A percentile compares a stretch with the other conserved stretches of the same genome.
Conservation (phyloP, 2,113 vertebrate species). For the Corythaeola cristata region DNA sequence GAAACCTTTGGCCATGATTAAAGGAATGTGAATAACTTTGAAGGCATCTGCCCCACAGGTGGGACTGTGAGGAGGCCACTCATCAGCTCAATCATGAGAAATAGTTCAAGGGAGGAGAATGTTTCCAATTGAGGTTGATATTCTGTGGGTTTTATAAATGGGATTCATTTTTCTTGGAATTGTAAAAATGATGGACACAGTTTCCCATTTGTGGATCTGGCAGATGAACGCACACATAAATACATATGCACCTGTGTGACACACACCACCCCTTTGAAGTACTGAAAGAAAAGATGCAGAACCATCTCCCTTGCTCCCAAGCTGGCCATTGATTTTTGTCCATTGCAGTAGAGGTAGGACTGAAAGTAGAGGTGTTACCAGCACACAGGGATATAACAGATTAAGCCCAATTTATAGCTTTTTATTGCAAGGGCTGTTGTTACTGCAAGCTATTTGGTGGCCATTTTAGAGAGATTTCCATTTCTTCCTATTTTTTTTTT, state of each 20-base stretch:
- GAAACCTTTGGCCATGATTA: neutral
- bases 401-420: neutral
- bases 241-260: neutral
- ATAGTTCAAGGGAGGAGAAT: neutral
- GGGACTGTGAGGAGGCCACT: neutral
- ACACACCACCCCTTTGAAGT: accelerated
- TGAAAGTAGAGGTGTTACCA: neutral
- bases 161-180: neutral
- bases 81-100: neutral
- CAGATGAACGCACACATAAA: neutral
- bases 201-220: neutral
- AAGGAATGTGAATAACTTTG: neutral
- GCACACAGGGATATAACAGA: neutral
- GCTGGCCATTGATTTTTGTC: neutral
- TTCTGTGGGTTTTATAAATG: neutral
- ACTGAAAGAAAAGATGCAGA: neutral
- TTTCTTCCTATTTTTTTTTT: neutral
- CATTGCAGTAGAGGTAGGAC: neutral
- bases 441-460: neutral
- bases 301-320: neutral
- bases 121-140: neutral
- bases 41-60: neutral
- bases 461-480: neutral
- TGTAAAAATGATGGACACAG: neutral
- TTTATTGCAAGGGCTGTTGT: neutral